phyloP scores from a whole-genome alignment of 30 jellyfish, hydroid and myxozoan genomes.

The Hydractinia echinata region DNA sequence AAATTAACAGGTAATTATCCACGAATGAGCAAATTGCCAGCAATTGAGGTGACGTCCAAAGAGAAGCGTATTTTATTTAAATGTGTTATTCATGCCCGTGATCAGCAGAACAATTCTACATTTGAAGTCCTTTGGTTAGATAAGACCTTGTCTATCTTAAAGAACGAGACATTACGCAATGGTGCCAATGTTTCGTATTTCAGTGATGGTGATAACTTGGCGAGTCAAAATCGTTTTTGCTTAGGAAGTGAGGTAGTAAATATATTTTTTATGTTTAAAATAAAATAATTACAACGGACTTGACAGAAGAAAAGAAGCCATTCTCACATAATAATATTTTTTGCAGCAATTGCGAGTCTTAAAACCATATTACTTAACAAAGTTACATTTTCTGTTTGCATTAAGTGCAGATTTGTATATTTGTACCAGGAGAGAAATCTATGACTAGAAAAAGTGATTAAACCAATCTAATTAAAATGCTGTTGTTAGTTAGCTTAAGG shows the following conservation, averaged over 20 bases:
- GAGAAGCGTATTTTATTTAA: neutral
- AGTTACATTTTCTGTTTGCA: too few relatives aligned
- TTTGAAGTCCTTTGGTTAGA: conserved; percentile 3
- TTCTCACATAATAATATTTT: too few relatives aligned
- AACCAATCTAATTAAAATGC: too few relatives aligned
- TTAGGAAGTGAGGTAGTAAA: neutral
- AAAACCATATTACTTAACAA: too few relatives aligned
- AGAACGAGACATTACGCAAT: neutral
- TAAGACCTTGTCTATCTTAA: neutral
- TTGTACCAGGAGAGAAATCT: too few relatives aligned
- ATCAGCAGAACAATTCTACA: neutral
- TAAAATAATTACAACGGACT: too few relatives aligned
- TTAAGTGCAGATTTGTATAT: too few relatives aligned
- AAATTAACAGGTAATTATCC: conserved; percentile 3
- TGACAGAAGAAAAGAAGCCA: too few relatives aligned
- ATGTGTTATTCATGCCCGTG: neutral
- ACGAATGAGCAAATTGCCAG: neutral
- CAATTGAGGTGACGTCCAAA: neutral
- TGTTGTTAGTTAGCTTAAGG: too few relatives aligned
- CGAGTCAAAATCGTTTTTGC: neutral
- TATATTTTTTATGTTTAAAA: too few relatives aligned
- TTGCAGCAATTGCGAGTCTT: too few relatives aligned
- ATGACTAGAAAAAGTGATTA: too few relatives aligned
- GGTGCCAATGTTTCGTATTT: neutral
- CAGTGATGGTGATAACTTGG: neutral